These are phyloP conservation scores for Microcaecilia unicolor DNA, from an alignment of 2,797 vertebrate genomes.

Conservation along the genomic window DNA sequence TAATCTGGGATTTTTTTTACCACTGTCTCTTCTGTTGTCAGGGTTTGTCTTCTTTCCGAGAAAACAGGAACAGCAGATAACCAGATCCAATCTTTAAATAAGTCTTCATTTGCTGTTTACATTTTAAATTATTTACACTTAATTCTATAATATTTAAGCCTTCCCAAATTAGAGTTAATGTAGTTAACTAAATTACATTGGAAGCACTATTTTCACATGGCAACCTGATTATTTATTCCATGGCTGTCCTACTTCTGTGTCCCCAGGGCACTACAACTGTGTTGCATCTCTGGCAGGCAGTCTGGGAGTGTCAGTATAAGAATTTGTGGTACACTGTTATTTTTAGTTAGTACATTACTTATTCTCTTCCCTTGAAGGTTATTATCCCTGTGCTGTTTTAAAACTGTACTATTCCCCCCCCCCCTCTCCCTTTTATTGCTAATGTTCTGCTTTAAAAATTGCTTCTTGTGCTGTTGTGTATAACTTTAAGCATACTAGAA, in stretches of 20 bases:
- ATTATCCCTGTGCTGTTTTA: no score
- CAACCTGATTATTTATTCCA: conserved; percentile 43
- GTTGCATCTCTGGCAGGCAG: conserved; percentile 10
- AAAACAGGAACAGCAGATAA: conserved; percentile 10
- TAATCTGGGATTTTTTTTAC: neutral
- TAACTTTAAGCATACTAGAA: no score
- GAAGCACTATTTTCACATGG: conserved; percentile 44
- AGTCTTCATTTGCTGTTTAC: conserved; percentile 42
- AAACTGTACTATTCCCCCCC: no score
- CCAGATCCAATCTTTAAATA: conserved; percentile 21
- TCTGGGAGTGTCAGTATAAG: conserved; percentile 6
- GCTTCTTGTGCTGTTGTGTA: no score
- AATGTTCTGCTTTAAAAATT: no score
- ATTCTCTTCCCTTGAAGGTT: neutral
- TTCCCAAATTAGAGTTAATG: conserved; percentile 42
- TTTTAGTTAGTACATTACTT: neutral
- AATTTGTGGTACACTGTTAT: neutral
- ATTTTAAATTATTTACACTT: conserved; percentile 15
- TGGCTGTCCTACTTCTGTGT: conserved; percentile 25
- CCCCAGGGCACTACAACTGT: conserved; percentile 22
- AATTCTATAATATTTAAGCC: conserved; percentile 37
- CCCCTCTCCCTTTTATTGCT: no score
- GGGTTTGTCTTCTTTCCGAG: conserved; percentile 4
- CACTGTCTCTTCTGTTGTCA: neutral
- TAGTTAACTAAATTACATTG: conserved; percentile 40